Conservation (phyloP, 2,797 vertebrate genomes). For the Chelmon rostratus region DNA sequence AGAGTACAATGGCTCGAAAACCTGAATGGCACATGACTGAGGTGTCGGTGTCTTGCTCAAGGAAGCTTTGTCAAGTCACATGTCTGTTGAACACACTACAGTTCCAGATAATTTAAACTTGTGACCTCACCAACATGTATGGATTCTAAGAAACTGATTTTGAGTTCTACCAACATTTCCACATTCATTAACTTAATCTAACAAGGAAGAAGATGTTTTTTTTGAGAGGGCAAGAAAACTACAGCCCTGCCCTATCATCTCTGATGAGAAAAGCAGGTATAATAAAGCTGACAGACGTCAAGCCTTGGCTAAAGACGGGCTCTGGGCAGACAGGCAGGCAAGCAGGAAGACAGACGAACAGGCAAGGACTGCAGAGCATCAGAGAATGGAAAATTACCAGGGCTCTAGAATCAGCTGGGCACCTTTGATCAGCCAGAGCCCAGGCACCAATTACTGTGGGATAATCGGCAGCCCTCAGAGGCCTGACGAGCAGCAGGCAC, state of each 20-base stretch:
- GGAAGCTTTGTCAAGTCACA: conserved; percentile 37
- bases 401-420: conserved; percentile 65
- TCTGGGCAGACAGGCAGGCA: conserved; percentile 25
- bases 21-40: conserved; percentile 23
- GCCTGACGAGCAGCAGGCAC: conserved; percentile 67
- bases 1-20: conserved; percentile 8
- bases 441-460: conserved; percentile 78
- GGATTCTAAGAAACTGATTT: conserved; percentile 21
- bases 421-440: conserved; percentile 75
- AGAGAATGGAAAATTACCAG: conserved; percentile 78
- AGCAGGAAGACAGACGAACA: conserved; percentile 34
- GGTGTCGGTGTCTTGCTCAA: background rate
- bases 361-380: conserved; percentile 51
- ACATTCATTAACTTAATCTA: conserved; percentile 13
- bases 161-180: conserved; percentile 16
- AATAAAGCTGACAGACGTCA: conserved; percentile 45
- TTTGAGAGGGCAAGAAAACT: conserved; percentile 22
- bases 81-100: background rate
- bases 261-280: conserved; percentile 43
- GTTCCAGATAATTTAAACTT: conserved; percentile 21
- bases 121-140: conserved; percentile 19
- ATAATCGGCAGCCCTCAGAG: conserved; percentile 69
- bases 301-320: conserved; percentile 8
- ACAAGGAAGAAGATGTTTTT: conserved; percentile 15
- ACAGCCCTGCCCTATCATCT: conserved; percentile 20